A percentile compares a stretch with the other conserved stretches of the same genome.
Evolutionary conservation across 2,888 invertebrate genomes (phyloP).

Genomic region (Metacarcinus magister): DNA sequence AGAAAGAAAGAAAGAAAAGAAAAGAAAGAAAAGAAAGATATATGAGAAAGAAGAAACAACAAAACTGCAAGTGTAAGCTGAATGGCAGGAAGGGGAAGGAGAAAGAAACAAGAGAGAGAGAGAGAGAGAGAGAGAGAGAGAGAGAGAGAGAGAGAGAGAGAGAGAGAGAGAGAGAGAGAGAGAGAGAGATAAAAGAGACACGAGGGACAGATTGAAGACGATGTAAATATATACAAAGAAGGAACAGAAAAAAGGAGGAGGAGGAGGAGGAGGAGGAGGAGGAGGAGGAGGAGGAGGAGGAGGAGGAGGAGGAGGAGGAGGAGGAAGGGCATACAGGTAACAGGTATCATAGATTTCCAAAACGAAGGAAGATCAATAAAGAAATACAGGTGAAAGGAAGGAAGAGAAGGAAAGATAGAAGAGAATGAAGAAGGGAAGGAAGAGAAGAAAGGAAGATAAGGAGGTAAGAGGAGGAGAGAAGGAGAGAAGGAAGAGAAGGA

Average conservation of each 20-base stretch:
- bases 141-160: conserved; percentile 42
- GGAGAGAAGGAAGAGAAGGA: background rate
- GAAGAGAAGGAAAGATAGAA: background rate
- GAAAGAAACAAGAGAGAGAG: background rate
- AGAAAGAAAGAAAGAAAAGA: background rate
- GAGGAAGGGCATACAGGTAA: background rate
- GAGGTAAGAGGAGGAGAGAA: background rate
- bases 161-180: background rate
- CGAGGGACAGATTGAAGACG: background rate
- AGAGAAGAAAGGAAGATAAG: no score
- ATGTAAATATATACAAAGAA: background rate
- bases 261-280: background rate
- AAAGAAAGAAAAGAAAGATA: background rate
- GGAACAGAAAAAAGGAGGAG: background rate
- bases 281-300: background rate
- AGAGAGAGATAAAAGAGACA: background rate
- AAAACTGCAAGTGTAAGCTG: no score
- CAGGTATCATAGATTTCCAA: background rate
- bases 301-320: background rate
- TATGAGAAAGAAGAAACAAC: background rate
- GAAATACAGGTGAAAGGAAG: background rate
- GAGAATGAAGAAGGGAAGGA: background rate
- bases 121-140: conserved; percentile 30
- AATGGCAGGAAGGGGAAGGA: background rate
- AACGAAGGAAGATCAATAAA: background rate